Base-by-base conservation (phyloP, 2,888 invertebrate genomes). In the Erpobdella octoculata region DNA sequence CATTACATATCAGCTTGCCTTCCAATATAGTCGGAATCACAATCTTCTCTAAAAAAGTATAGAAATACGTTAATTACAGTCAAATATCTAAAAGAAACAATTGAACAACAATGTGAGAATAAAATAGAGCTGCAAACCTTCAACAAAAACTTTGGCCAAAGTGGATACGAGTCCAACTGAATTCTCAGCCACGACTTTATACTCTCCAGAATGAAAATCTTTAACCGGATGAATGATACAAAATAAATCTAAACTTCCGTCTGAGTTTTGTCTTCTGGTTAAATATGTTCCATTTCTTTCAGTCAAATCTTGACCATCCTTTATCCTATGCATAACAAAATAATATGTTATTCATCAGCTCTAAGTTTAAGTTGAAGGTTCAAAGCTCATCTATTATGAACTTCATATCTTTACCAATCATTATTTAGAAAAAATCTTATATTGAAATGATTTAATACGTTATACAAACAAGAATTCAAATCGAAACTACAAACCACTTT, bases 141-240 rank as follows among this genome's bases (percentile, higher is more conserved):
- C 46, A 41, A 41, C 12, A 12, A 41, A 41, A 33, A 62, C 28
- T 31, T 21, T 33, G 31, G 33, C n/a, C n/a, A 35, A 5, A 33
- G 1, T 35, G n/a, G 35, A 62, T 62, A 31, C 35, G 28, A 33
- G n/a, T 33, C 62, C 35, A 35, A 62, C 5, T 12, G 18, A 33
- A 62, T 62, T 62, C n/a, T 62, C 31, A 62, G 62, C 62, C 35
- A 62, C 62, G 31, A 62, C 62, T 33, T 62, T 28, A 62, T 33
- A 31, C n/a, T 62, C 35, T 35, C 62, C 62, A 33, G 33, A 31
- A 18, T 62, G 31, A 33, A 33, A n/a, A 28, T 3, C 1, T 31
- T 33, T 31, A 35, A 31, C 28, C 3, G 5, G 28, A 33, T 35
- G n/a, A 62, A 62, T 28, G 6, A 35, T 62, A 35, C 28, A n/a